phyloP scores from a whole-genome alignment of 2,888 invertebrate genomes.

The Lycia hirtaria region DNA sequence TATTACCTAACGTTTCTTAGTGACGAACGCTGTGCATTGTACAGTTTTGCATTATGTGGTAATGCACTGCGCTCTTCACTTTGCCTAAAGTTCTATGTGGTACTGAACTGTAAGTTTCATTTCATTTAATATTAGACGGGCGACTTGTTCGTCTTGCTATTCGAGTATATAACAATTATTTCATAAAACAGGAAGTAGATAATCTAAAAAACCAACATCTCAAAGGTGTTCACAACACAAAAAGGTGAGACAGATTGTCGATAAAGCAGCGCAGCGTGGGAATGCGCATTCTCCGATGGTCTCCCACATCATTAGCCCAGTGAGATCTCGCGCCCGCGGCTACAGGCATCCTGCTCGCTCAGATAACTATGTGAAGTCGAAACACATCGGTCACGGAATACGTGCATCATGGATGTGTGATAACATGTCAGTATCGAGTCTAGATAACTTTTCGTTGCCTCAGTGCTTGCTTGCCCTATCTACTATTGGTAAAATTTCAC shows the following conservation, averaged over 20 bases:
- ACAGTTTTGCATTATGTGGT: too few species aligned
- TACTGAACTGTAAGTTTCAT: too few species aligned
- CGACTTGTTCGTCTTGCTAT: too few species aligned
- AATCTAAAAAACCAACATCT: slow-evolving; percentile 1
- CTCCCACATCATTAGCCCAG: slow-evolving; percentile 30
- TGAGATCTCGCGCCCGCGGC: slow-evolving; percentile 18
- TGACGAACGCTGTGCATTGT: too few species aligned
- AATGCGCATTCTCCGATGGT: slow-evolving; percentile 10
- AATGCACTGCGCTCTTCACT: too few species aligned
- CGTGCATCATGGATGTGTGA: neutral
- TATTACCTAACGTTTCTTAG: too few species aligned
- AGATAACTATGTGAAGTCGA: slow-evolving; percentile 1
- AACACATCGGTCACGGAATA: neutral
- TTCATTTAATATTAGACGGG: too few species aligned
- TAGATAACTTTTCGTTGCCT: too few species aligned
- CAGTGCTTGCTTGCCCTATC: too few species aligned
- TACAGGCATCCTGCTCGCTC: slow-evolving; percentile 10
- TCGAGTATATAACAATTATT: neutral
- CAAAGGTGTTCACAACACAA: slow-evolving; percentile 18
- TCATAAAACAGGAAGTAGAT: slow-evolving; percentile 17
- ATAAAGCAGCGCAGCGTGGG: slow-evolving; percentile 24
- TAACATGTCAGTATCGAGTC: neutral
- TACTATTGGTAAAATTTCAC: too few species aligned
- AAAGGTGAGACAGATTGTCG: slow-evolving; percentile 21
- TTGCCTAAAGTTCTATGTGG: too few species aligned